Evolutionary conservation across 2,113 vertebrate species (phyloP).

Genomic region (Fulmarus glacialis): DNA sequence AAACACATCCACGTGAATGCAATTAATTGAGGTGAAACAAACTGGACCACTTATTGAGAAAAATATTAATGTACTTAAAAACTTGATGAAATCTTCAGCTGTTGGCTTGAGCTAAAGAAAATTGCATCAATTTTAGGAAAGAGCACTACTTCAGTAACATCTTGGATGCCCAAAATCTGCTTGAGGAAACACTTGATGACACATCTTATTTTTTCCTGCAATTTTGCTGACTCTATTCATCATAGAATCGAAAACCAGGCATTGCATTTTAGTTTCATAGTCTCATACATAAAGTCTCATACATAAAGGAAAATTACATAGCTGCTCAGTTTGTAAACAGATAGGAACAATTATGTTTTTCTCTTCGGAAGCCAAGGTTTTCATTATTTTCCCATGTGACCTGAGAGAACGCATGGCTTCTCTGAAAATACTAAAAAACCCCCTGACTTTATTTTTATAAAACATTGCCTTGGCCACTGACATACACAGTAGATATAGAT

Average conservation of each 20-base stretch:
- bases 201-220: not conserved
- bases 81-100: not conserved
- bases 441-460: not conserved
- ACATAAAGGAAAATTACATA: not conserved
- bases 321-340: not conserved
- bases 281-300: not conserved
- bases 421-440: not conserved
- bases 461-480: not conserved
- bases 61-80: not conserved
- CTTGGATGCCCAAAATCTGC: not conserved
- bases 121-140: not conserved
- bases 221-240: not conserved
- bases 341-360: not conserved
- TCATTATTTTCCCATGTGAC: not conserved
- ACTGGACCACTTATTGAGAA: slow-evolving; percentile 6
- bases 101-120: not conserved
- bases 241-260: not conserved
- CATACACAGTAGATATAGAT: not conserved
- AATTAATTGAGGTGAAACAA: slow-evolving; percentile 45
- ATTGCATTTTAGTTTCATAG: not conserved
- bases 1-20: not conserved
- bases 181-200: not conserved
- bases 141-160: not conserved
- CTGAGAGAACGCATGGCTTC: not conserved
- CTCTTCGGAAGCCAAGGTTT: not conserved